Percentiles rank a stretch among this genome's conserved stretches.
phyloP scores from a whole-genome alignment of 1,140 invertebrate genomes.

The Sminthurides bifidus region DNA sequence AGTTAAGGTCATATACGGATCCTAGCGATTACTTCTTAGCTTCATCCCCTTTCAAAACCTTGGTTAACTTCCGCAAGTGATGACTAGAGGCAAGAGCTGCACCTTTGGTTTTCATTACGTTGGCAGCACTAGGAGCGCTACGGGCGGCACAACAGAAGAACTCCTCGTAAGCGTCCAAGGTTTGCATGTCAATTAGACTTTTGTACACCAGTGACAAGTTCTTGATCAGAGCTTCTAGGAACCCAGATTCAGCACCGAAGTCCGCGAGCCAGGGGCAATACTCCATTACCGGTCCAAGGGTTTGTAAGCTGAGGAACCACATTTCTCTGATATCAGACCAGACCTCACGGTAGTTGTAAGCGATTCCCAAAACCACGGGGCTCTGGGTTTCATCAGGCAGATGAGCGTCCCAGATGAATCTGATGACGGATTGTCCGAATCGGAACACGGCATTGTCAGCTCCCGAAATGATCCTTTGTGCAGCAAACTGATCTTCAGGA shows the following conservation, averaged over 20 bases:
- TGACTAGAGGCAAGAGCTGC: conserved; percentile 38
- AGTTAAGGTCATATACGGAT: too few relatives aligned
- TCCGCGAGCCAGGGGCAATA: conserved; percentile 77
- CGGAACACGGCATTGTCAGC: conserved; percentile 38
- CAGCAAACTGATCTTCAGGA: conserved; percentile 49
- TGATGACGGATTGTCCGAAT: conserved; percentile 73
- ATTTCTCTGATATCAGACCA: conserved; percentile 82
- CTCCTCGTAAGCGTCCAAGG: conserved; percentile 80
- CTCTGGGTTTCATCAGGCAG: conserved; percentile 72
- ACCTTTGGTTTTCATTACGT: conserved; percentile 69
- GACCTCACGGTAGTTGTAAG: conserved; percentile 68
- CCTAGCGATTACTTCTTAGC: background rate
- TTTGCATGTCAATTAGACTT: conserved; percentile 63
- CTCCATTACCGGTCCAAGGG: conserved; percentile 63
- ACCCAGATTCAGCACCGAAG: conserved; percentile 82
- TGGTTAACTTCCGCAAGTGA: conserved; percentile 26
- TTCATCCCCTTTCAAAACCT: conserved; percentile 19
- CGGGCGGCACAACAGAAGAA: conserved; percentile 71
- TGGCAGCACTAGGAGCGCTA: conserved; percentile 48
- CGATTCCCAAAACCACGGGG: conserved; percentile 58
- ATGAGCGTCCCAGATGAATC: conserved; percentile 85
- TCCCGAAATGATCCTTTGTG: conserved; percentile 24
- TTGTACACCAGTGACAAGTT: conserved; percentile 66
- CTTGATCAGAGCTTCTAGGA: conserved; percentile 72
- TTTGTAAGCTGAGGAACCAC: conserved; percentile 90